Base-by-base conservation (phyloP, 2,797 vertebrate species). In the Aplochiton taeniatus region DNA sequence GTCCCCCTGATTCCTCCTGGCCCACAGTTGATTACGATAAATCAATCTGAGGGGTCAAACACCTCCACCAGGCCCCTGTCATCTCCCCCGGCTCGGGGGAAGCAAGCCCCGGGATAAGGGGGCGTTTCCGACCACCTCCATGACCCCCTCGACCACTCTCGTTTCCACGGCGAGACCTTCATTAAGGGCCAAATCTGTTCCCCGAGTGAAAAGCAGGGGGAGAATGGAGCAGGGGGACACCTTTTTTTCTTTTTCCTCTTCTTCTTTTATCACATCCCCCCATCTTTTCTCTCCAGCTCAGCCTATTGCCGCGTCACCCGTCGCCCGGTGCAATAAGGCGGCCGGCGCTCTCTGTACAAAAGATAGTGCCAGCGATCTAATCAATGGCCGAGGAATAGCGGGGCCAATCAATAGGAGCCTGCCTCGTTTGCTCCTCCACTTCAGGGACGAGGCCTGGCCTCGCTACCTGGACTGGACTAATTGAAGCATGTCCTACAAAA, bases 31-130 rank as follows among this genome's bases (percentile, higher is more conserved):
- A 92, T 92, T 89, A 90, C 82, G 76, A 88, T 89, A 90, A 91
- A 92, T 92, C 91, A 92, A 91, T 92, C 72, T 68, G 66, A 83
- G 84, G 85, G 88, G 91, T 92, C 90, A 90, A 87, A 90, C 83
- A 83, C 84, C 87, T 82, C 82, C 73, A 76, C 79, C 72, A 83
- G 85, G 81, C 58, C 53, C 85, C 72, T 70, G 79, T 88, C 83
- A 87, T 87, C 85, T 82, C 77, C 73, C 75, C 45, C 65, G 77
- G 74, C 83, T 70, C 59, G 53, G 72, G 69, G 69, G 48, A 51
- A 83, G 78, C 72, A 47, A 41, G 73, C 46, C 60, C 12, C 6
- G 43, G 54, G 11, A 49, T 49, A 11, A 79, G 77, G 75, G 78
- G 81, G 82, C 60, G 78, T 85, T 79, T 66, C 76, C 70, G 12